Evolutionary conservation across 2,113 vertebrate species (phyloP).

Genomic region (Gasterosteus nipponicus): DNA sequence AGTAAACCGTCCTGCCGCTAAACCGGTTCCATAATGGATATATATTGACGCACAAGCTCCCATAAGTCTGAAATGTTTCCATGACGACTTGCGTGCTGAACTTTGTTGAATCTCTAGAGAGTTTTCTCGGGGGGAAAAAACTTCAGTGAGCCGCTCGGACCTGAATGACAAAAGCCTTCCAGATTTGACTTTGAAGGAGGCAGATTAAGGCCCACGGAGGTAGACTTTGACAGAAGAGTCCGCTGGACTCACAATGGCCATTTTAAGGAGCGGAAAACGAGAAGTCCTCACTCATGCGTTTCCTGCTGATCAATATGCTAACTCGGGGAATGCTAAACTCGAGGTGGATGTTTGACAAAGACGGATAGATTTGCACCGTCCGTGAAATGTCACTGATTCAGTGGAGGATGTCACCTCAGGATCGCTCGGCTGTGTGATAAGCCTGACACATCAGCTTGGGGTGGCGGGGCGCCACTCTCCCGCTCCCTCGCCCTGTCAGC

Average conservation of each 20-base stretch:
- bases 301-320: constrained; percentile 86
- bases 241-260: constrained; percentile 66
- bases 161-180: constrained; percentile 52
- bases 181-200: constrained; percentile 47
- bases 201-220: constrained; percentile 67
- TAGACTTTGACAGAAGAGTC: constrained; percentile 75
- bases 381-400: constrained; percentile 89
- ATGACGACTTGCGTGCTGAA: not conserved
- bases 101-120: constrained; percentile 14
- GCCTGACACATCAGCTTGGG: constrained; percentile 83
- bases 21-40: constrained; percentile 40
- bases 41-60: not conserved
- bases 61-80: not conserved
- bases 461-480: constrained; percentile 75
- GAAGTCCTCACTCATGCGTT: constrained; percentile 77
- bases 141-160: constrained; percentile 21
- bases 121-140: constrained; percentile 29
- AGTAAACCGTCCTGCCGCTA: constrained; percentile 24
- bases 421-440: constrained; percentile 85
- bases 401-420: constrained; percentile 86
- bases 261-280: constrained; percentile 74
- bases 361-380: constrained; percentile 87
- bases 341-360: constrained; percentile 81
- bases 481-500: constrained; percentile 76
- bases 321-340: constrained; percentile 83